Evolutionary conservation across 2,888 invertebrate genomes (phyloP).

Genomic region (Buathra laborator): DNA sequence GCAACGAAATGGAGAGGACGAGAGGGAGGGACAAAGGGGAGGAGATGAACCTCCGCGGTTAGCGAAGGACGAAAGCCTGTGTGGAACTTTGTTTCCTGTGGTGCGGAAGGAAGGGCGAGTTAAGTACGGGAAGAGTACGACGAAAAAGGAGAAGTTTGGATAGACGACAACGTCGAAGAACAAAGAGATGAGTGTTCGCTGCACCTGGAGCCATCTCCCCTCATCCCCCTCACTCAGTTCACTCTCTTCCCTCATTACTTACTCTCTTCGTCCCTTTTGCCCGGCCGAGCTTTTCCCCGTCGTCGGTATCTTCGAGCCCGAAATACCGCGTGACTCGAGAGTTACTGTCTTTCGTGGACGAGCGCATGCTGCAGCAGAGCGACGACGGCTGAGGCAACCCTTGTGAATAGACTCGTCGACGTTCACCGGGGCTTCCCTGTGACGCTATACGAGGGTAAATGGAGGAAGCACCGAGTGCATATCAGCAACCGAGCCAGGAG

Average conservation of each 20-base stretch:
- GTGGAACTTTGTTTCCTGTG: conserved; percentile 17
- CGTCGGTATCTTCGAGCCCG: conserved; percentile 3
- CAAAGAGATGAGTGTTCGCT: conserved; percentile 38
- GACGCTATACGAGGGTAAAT: conserved; percentile 4
- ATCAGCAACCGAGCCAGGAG: conserved; percentile 25
- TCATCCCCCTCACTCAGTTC: conserved; percentile 3
- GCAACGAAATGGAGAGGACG: conserved; percentile 18
- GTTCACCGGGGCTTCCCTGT: conserved; percentile 19
- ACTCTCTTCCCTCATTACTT: conserved; percentile 20
- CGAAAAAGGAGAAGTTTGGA: conserved; percentile 17
- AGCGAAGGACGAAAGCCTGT: conserved; percentile 35
- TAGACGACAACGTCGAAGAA: conserved; percentile 41
- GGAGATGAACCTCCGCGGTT: conserved; percentile 23
- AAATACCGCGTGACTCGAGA: conserved; percentile 43
- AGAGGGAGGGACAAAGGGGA: conserved; percentile 4
- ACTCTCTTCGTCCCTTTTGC: neutral
- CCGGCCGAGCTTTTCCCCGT: neutral
- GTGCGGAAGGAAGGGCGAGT: neutral
- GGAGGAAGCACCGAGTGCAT: conserved; percentile 26
- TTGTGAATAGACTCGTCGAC: conserved; percentile 43
- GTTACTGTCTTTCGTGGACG: too few relatives aligned
- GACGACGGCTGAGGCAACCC: neutral
- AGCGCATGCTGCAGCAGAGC: conserved; percentile 1
- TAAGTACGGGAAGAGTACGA: neutral
- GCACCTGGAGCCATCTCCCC: conserved; percentile 19